Percentiles rank a stretch among this genome's conserved stretches.
Conservation (phyloP, 2,113 vertebrate genomes). For the Psilopsiagon aurifrons region DNA sequence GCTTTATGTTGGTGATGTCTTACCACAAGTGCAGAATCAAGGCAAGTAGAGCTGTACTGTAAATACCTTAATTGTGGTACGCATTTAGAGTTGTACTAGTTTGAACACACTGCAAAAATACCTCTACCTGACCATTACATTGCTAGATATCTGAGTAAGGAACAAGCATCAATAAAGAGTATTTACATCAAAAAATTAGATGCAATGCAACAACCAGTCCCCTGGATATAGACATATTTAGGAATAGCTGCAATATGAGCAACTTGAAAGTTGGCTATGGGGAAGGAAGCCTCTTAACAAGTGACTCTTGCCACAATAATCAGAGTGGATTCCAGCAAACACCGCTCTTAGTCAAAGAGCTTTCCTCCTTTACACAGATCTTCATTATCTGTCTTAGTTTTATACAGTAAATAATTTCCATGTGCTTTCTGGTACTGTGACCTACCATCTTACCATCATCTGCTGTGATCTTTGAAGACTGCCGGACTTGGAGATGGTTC, state of each 20-base stretch:
- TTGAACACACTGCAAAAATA: not conserved
- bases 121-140: not conserved
- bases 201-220: not conserved
- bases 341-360: not conserved
- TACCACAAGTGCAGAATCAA: not conserved
- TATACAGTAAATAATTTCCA: not conserved
- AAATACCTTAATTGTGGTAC: not conserved
- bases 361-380: not conserved
- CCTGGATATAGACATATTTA: not conserved
- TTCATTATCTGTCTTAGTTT: not conserved
- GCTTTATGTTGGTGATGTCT: not conserved
- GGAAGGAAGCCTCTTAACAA: not conserved
- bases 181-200: not conserved
- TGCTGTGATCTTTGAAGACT: not conserved
- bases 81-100: not conserved
- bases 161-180: not conserved
- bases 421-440: not conserved
- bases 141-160: not conserved
- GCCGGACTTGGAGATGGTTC: not conserved
- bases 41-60: not conserved
- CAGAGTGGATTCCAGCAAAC: constrained; percentile 3
- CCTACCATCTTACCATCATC: not conserved
- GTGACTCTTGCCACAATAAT: not conserved
- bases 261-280: not conserved
- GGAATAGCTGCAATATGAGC: not conserved